These are phyloP conservation scores for Bos indicus DNA, from an alignment of 2,113 vertebrate genomes.

Conservation along the genomic window DNA sequence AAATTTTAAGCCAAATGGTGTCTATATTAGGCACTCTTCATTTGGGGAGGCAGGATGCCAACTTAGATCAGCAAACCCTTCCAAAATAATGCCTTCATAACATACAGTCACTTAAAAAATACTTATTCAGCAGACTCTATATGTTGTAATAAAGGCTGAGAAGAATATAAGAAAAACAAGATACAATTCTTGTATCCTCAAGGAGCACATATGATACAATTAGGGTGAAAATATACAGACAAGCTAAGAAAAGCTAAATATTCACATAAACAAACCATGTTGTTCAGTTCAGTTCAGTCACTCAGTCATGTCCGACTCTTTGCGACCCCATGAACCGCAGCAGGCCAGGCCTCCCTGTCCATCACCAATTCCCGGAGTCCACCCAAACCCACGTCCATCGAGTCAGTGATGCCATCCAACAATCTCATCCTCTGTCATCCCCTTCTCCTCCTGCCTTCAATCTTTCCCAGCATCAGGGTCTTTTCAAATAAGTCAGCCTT, in stretches of 20 bases:
- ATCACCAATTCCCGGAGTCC: too few relatives aligned
- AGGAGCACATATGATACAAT: not conserved
- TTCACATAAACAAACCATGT: not conserved
- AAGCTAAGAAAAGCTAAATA: slow-evolving; percentile 7
- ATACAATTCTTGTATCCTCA: not conserved
- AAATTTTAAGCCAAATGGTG: not conserved
- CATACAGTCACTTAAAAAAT: not conserved
- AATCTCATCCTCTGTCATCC: too few relatives aligned
- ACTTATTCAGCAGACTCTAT: not conserved
- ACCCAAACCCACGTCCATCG: too few relatives aligned
- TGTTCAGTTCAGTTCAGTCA: not conserved
- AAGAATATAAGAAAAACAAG: not conserved
- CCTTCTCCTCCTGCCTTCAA: too few relatives aligned
- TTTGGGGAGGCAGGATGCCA: not conserved
- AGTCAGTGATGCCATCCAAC: too few relatives aligned
- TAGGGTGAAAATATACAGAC: not conserved
- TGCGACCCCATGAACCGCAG: too few relatives aligned
- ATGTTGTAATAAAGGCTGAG: not conserved
- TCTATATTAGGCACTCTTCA: not conserved
- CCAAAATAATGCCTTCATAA: not conserved
- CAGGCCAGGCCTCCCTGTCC: too few relatives aligned
- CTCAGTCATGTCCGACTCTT: too few relatives aligned
- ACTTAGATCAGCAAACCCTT: not conserved
- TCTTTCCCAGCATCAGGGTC: too few relatives aligned
- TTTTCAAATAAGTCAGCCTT: too few relatives aligned